Conservation (phyloP, 2,797 vertebrate species). For the Holocentrus rufus region DNA sequence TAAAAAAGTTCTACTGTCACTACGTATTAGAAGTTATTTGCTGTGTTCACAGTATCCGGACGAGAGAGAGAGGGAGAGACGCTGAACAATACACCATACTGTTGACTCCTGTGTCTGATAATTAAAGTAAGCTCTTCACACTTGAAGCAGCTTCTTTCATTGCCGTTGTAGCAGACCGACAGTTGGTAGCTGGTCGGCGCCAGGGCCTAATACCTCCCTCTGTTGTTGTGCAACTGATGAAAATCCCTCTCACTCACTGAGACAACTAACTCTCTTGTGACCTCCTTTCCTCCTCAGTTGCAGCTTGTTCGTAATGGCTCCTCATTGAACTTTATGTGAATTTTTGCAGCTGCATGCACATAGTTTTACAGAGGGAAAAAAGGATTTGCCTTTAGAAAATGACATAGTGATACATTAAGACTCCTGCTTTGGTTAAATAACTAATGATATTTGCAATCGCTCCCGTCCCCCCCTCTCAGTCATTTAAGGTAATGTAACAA, state of each 20-base stretch:
- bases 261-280: slow-evolving; percentile 70
- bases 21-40: slow-evolving; percentile 49
- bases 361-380: slow-evolving; percentile 6
- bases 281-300: slow-evolving; percentile 68
- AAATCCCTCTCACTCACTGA: slow-evolving; percentile 74
- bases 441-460: slow-evolving; percentile 7
- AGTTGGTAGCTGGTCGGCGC: slow-evolving; percentile 60
- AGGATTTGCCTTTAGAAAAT: neutral
- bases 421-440: slow-evolving; percentile 10
- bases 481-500: slow-evolving; percentile 34
- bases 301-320: slow-evolving; percentile 39
- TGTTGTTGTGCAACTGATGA: slow-evolving; percentile 70
- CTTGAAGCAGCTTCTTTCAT: slow-evolving; percentile 64
- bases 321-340: slow-evolving; percentile 23
- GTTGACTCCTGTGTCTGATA: slow-evolving; percentile 73
- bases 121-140: slow-evolving; percentile 76
- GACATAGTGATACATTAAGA: slow-evolving; percentile 5
- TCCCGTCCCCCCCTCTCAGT: neutral
- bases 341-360: slow-evolving; percentile 1
- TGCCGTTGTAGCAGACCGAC: slow-evolving; percentile 64
- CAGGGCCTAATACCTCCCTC: slow-evolving; percentile 67
- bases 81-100: slow-evolving; percentile 45
- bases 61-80: slow-evolving; percentile 16
- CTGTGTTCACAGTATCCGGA: slow-evolving; percentile 38
- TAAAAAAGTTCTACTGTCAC: slow-evolving; percentile 21